Evolutionary conservation across 1,140 invertebrate species (phyloP).

Genomic region (Ruditapes philippinarum): DNA sequence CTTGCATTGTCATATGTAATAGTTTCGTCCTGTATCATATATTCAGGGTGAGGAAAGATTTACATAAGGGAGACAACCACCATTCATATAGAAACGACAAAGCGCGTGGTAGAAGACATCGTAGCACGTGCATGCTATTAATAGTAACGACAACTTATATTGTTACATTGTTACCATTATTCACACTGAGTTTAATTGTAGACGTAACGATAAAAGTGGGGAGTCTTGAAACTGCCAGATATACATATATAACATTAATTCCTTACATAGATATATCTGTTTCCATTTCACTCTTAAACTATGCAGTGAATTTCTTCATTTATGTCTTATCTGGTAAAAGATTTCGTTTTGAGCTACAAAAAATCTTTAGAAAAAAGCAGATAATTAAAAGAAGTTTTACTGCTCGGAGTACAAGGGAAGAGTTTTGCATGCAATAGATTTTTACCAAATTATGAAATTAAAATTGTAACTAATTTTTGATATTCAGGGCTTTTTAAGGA

Average conservation of each 20-base stretch:
- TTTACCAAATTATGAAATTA: no score
- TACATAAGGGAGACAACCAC: slow-evolving; percentile 63
- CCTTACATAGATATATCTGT: slow-evolving; percentile 73
- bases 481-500: no score
- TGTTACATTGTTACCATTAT: no score
- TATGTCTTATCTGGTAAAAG: no score
- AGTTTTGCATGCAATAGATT: no score
- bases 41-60: slow-evolving; percentile 66
- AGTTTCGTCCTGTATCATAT: slow-evolving; percentile 79
- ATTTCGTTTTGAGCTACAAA: no score
- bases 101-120: slow-evolving; percentile 69
- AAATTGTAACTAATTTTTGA: no score
- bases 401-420: no score
- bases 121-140: slow-evolving; percentile 83
- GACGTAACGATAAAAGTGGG: slow-evolving; percentile 50
- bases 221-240: neutral
- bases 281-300: no score
- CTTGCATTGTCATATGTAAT: slow-evolving; percentile 69
- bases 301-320: no score
- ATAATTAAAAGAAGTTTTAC: no score
- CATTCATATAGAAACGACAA: slow-evolving; percentile 17
- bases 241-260: slow-evolving; percentile 51
- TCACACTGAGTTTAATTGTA: slow-evolving; percentile 74
- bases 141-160: neutral
- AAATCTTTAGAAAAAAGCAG: no score